A percentile compares a stretch with the other conserved stretches of the same genome.
phyloP scores from a whole-genome alignment of 2,888 invertebrate species.

The Nomada ruficornis region DNA sequence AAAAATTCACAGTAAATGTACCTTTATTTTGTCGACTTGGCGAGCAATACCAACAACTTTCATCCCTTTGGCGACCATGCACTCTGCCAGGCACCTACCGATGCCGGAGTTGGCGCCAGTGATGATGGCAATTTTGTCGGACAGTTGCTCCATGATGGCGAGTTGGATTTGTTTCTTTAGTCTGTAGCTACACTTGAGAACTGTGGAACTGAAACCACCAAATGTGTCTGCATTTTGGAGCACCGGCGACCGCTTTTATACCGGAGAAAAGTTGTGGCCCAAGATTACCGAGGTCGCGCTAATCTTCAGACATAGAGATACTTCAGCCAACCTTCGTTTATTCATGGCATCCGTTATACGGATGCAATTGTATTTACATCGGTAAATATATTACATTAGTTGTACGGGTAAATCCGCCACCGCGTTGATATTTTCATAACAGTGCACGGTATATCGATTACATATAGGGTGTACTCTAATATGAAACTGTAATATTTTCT shows the following conservation, averaged over 20 bases:
- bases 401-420: constrained; percentile 16
- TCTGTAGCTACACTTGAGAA: background rate
- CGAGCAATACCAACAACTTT: constrained; percentile 83
- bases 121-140: constrained; percentile 84
- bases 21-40: constrained; percentile 80
- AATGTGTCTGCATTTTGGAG: constrained; percentile 41
- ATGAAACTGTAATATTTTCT: background rate
- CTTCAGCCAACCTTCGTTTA: constrained; percentile 24
- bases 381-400: constrained; percentile 43
- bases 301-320: constrained; percentile 52
- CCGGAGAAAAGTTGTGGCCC: constrained; percentile 53
- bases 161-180: background rate
- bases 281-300: constrained; percentile 64
- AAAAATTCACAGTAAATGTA: constrained; percentile 23
- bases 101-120: constrained; percentile 85
- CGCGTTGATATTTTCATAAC: background rate
- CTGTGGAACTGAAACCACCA: constrained; percentile 10
- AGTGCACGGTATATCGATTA: background rate
- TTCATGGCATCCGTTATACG: constrained; percentile 19
- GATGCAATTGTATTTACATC: constrained; percentile 21
- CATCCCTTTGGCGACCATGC: constrained; percentile 83
- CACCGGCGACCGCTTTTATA: constrained; percentile 57
- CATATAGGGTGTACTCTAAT: constrained; percentile 9
- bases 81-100: constrained; percentile 81
- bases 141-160: constrained; percentile 81